Percentiles rank a stretch among this genome's conserved stretches.
Conservation (phyloP, 2,797 vertebrate species). For the Gallinago solitaria region DNA sequence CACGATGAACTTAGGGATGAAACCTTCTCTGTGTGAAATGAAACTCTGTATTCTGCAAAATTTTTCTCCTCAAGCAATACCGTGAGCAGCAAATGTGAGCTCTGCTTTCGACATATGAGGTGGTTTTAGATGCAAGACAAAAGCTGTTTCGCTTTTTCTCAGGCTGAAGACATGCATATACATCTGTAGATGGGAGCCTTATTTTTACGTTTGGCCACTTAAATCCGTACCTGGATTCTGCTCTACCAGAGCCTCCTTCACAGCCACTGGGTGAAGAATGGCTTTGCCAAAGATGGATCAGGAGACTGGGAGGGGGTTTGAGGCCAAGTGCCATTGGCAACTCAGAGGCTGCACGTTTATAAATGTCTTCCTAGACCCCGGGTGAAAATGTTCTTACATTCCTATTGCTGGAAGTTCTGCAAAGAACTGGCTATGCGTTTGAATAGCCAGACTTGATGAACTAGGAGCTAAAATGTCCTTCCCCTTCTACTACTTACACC, state of each 20-base stretch:
- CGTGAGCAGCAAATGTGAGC: neutral
- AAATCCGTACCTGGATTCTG: neutral
- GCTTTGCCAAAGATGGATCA: neutral
- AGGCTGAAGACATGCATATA: neutral
- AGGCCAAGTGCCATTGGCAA: neutral
- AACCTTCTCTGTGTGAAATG: neutral
- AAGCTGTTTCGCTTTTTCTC: neutral
- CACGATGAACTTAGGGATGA: neutral
- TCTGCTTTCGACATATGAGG: neutral
- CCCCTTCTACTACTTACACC: neutral
- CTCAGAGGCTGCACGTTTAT: neutral
- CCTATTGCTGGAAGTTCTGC: neutral
- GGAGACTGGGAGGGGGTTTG: neutral
- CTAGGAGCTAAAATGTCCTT: neutral
- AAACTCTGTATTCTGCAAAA: neutral
- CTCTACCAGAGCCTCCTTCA: neutral
- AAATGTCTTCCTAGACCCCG: neutral
- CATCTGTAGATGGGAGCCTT: neutral
- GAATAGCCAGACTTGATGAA: neutral
- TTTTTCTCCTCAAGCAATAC: neutral
- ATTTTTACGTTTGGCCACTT: neutral
- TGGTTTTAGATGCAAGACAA: neutral
- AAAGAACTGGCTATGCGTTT: neutral
- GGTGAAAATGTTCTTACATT: neutral
- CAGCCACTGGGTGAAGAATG: neutral